Evolutionary conservation across 2,888 invertebrate species (phyloP).

Genomic region (Pharmacophagus antenor): DNA sequence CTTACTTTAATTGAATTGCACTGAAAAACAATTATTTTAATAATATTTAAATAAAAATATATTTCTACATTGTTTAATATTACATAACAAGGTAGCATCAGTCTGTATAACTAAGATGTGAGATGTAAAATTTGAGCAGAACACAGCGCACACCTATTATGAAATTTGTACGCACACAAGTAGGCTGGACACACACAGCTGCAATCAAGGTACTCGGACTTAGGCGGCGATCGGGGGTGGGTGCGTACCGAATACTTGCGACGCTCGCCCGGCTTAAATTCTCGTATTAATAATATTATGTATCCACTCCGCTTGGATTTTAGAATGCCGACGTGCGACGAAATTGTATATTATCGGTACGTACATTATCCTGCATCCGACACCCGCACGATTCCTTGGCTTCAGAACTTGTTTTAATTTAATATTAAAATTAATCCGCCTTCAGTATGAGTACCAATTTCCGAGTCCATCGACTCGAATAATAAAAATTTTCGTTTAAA

Average conservation of each 20-base stretch:
- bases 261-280: slow-evolving; percentile 73
- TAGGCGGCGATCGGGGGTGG: slow-evolving; percentile 55
- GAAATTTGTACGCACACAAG: slow-evolving; percentile 72
- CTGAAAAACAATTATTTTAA: too few relatives aligned
- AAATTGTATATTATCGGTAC: slow-evolving; percentile 54
- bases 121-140: slow-evolving; percentile 79
- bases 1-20: too few relatives aligned
- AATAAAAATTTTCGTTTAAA: too few relatives aligned
- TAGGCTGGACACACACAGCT: slow-evolving; percentile 46
- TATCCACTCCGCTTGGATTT: slow-evolving; percentile 71
- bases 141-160: slow-evolving; percentile 75
- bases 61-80: neutral
- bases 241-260: slow-evolving; percentile 63
- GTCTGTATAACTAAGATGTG: slow-evolving; percentile 65
- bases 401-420: too few relatives aligned
- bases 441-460: too few relatives aligned
- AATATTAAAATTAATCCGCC: too few relatives aligned
- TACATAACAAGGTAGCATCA: slow-evolving; percentile 39
- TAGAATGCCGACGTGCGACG: slow-evolving; percentile 52
- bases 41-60: neutral
- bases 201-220: slow-evolving; percentile 60
- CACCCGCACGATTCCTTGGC: too few relatives aligned
- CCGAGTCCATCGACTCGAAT: too few relatives aligned
- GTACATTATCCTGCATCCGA: too few relatives aligned
- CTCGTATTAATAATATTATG: slow-evolving; percentile 72